Percentiles rank a stretch among this genome's conserved stretches.
These are phyloP conservation scores for Poeciliopsis paucimaculata DNA, from an alignment of 2,797 vertebrate species.

Conservation along the genomic window DNA sequence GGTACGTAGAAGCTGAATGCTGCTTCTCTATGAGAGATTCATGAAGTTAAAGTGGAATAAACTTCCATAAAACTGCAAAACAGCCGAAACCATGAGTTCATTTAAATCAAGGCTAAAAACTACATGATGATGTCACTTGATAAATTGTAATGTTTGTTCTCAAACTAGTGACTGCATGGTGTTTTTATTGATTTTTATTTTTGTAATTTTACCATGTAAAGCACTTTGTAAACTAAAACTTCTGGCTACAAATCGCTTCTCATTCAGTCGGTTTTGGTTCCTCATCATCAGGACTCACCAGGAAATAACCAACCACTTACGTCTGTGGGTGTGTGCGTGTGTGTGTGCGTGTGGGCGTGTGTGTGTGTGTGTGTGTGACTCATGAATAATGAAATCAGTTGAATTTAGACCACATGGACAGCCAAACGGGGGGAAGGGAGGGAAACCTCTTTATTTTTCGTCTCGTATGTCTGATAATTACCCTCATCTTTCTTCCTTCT, in stretches of 20 bases:
- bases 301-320: background rate
- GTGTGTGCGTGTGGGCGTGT: slow-evolving; percentile 18
- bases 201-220: too few species aligned
- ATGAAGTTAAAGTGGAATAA: too few species aligned
- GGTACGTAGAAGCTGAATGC: too few species aligned
- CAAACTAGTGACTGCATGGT: too few species aligned
- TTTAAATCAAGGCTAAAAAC: background rate
- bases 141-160: too few species aligned
- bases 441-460: slow-evolving; percentile 22
- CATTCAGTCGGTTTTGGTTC: background rate
- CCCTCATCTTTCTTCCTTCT: slow-evolving; percentile 1
- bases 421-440: slow-evolving; percentile 21
- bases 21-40: too few species aligned
- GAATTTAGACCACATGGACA: slow-evolving; percentile 60
- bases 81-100: too few species aligned
- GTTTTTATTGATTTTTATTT: too few species aligned
- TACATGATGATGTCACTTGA: too few species aligned
- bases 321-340: background rate
- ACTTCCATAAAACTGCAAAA: too few species aligned
- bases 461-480: slow-evolving; percentile 5
- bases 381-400: slow-evolving; percentile 70
- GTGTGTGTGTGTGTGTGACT: slow-evolving; percentile 6
- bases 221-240: background rate
- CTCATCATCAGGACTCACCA: background rate
- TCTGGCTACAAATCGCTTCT: too few species aligned